phyloP scores from a whole-genome alignment of 2,113 vertebrate species.

The Entomyzon cyanotis region DNA sequence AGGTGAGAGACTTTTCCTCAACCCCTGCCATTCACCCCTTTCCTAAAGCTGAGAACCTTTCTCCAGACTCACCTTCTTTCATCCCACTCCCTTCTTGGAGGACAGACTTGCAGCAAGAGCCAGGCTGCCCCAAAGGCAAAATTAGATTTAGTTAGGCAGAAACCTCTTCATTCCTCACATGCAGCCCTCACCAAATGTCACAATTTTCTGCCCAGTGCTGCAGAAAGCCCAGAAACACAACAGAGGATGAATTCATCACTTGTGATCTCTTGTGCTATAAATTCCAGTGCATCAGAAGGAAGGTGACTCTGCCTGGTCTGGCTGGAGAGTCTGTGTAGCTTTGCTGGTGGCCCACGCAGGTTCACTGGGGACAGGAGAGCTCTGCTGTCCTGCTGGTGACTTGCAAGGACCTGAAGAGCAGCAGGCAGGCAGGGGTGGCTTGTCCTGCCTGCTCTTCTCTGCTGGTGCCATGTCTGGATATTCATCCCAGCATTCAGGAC shows the following conservation, averaged over 20 bases:
- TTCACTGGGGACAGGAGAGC: background rate
- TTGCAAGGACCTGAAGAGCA: background rate
- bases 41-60: background rate
- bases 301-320: background rate
- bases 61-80: background rate
- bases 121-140: background rate
- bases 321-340: background rate
- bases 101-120: background rate
- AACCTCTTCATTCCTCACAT: background rate
- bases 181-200: background rate
- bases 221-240: background rate
- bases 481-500: background rate
- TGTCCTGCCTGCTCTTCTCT: background rate
- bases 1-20: slow-evolving; percentile 73
- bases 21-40: rapidly evolving
- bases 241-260: background rate
- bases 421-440: background rate
- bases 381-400: background rate
- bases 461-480: background rate
- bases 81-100: background rate
- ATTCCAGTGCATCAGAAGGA: background rate
- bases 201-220: background rate
- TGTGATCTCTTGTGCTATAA: background rate
- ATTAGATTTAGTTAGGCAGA: background rate
- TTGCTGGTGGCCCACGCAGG: background rate